Percentiles rank a stretch among this genome's conserved stretches.
Evolutionary conservation across 2,888 invertebrate species (phyloP).

Genomic region (Eurytoma adleriae): DNA sequence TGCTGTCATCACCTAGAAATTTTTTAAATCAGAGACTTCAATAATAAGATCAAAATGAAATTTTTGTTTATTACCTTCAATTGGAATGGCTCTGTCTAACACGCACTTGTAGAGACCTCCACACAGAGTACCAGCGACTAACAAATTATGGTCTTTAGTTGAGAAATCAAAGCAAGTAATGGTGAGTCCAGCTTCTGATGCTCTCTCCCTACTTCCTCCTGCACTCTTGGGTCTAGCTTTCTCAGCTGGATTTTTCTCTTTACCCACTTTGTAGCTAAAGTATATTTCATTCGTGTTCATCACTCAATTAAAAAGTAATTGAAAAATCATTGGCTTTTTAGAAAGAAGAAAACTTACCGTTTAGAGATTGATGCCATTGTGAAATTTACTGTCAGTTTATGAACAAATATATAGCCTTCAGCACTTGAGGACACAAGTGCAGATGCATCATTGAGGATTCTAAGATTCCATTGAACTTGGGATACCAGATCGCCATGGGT

Average conservation of each 20-base stretch:
- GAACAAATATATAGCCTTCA: slow-evolving; percentile 70
- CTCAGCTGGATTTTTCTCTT: slow-evolving; percentile 73
- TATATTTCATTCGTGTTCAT: neutral
- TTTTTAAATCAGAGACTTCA: too few species aligned
- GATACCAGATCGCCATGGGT: slow-evolving; percentile 70
- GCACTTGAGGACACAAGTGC: slow-evolving; percentile 68
- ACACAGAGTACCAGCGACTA: slow-evolving; percentile 72
- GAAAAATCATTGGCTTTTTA: too few species aligned
- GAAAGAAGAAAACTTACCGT: slow-evolving; percentile 59
- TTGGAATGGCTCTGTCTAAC: slow-evolving; percentile 64
- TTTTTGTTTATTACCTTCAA: slow-evolving; percentile 62
- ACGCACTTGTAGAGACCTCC: slow-evolving; percentile 73
- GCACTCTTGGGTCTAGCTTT: slow-evolving; percentile 71
- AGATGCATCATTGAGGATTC: slow-evolving; percentile 66
- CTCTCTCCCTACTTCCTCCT: slow-evolving; percentile 70
- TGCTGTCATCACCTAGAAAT: too few species aligned
- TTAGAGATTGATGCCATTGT: slow-evolving; percentile 64
- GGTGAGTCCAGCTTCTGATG: slow-evolving; percentile 70
- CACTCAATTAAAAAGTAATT: too few species aligned
- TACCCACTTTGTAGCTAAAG: slow-evolving; percentile 69
- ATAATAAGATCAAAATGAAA: too few species aligned
- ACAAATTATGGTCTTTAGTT: slow-evolving; percentile 64
- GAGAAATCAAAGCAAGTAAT: slow-evolving; percentile 72
- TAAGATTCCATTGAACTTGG: slow-evolving; percentile 69
- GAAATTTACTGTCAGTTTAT: slow-evolving; percentile 69